These are phyloP conservation scores for Drosophila watanabei DNA, from an alignment of 1,140 invertebrate species.

Conservation along the genomic window DNA sequence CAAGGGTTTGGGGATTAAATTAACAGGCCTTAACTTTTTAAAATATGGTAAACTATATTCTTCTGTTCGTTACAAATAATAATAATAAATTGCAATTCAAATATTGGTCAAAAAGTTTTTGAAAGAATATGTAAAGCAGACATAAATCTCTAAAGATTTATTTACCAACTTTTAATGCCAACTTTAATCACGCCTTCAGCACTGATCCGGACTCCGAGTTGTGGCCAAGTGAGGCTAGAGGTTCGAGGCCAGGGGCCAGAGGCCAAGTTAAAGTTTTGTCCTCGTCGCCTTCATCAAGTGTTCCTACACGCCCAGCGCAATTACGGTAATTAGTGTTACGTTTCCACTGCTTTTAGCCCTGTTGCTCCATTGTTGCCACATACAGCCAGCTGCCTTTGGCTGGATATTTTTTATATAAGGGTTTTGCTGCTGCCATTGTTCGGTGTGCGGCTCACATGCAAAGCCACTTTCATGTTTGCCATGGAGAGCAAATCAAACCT, in stretches of 20 bases:
- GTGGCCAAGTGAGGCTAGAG: slow-evolving; percentile 38
- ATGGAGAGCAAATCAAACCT: slow-evolving; percentile 33
- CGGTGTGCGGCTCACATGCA: slow-evolving; percentile 55
- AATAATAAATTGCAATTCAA: background rate
- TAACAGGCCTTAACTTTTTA: background rate
- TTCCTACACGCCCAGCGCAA: slow-evolving; percentile 69
- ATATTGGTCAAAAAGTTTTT: background rate
- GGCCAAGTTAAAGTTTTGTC: slow-evolving; percentile 78
- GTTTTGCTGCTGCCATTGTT: slow-evolving; percentile 18
- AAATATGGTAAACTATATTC: too few relatives aligned
- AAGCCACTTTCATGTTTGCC: slow-evolving; percentile 74
- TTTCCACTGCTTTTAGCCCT: slow-evolving; percentile 36
- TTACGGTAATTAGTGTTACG: slow-evolving; percentile 78
- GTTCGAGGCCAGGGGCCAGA: slow-evolving; percentile 55
- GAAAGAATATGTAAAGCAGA: background rate
- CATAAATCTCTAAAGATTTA: background rate
- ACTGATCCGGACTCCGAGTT: slow-evolving; percentile 8
- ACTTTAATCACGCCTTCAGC: slow-evolving; percentile 53
- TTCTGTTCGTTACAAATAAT: too few relatives aligned
- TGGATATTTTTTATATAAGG: slow-evolving; percentile 5
- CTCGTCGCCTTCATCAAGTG: slow-evolving; percentile 77
- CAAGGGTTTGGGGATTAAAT: background rate
- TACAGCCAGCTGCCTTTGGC: slow-evolving; percentile 21
- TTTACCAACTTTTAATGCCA: background rate
- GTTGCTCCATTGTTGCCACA: slow-evolving; percentile 31